These are phyloP conservation scores for Agonopterix heracliana DNA, from an alignment of 2,888 invertebrate species.

Conservation along the genomic window DNA sequence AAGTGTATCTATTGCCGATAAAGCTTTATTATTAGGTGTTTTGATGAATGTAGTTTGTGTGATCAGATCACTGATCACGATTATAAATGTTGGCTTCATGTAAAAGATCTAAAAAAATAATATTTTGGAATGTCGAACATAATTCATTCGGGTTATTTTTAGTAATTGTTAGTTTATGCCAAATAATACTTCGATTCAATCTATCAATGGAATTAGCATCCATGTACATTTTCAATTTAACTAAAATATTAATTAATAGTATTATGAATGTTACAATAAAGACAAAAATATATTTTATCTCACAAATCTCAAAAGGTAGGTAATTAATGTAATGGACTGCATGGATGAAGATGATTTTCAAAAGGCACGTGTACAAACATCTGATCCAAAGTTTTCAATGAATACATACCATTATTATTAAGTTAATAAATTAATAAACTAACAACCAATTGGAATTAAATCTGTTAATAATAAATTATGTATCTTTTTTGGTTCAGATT, in stretches of 20 bases:
- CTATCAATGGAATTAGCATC: background rate
- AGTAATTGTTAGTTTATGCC: background rate
- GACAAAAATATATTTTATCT: background rate
- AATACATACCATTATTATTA: constrained; percentile 3
- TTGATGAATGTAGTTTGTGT: too few species aligned
- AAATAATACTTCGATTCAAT: background rate
- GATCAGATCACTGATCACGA: background rate
- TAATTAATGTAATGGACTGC: constrained; percentile 37
- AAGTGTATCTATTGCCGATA: too few species aligned
- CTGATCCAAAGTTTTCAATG: background rate
- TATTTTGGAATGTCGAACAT: constrained; percentile 56
- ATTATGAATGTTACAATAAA: too few species aligned
- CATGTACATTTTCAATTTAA: background rate
- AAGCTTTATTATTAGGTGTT: too few species aligned
- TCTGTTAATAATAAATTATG: constrained; percentile 11
- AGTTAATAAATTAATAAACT: constrained; percentile 30
- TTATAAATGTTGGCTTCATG: constrained; percentile 10
- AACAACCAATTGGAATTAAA: constrained; percentile 18
- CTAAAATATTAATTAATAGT: too few species aligned
- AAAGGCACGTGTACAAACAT: constrained; percentile 56
- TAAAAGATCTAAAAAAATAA: constrained; percentile 48
- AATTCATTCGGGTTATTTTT: constrained; percentile 14
- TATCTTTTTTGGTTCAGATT: constrained; percentile 3
- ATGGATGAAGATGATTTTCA: constrained; percentile 53
- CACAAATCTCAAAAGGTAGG: background rate